Percentiles rank a stretch among this genome's conserved stretches.
Evolutionary conservation across 1,140 invertebrate genomes (phyloP).

Genomic region (Neocloeon triangulifer): DNA sequence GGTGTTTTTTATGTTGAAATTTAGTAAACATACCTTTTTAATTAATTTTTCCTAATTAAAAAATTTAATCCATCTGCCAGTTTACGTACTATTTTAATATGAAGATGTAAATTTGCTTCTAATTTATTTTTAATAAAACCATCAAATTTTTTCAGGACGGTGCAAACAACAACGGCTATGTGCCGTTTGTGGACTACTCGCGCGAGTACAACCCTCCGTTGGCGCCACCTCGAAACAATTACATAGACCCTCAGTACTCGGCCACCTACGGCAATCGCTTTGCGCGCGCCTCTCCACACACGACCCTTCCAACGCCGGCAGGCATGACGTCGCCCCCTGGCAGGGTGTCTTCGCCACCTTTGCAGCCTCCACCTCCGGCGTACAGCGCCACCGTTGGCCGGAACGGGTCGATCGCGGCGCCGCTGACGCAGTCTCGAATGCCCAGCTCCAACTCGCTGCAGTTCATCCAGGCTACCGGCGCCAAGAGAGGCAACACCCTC

Average conservation of each 20-base stretch:
- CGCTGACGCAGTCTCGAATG: conserved; percentile 23
- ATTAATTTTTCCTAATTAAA: too few species aligned
- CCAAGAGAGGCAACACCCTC: conserved; percentile 26
- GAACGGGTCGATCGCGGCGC: conserved; percentile 24
- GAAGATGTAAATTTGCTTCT: too few species aligned
- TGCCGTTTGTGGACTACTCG: conserved; percentile 67
- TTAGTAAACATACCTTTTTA: too few species aligned
- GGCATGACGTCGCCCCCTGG: conserved; percentile 5
- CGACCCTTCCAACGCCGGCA: conserved; percentile 10
- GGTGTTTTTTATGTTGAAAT: too few species aligned
- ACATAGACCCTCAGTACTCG: conserved; percentile 60
- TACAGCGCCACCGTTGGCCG: conserved; percentile 22
- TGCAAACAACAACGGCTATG: conserved; percentile 69
- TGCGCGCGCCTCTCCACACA: conserved; percentile 33
- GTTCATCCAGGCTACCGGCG: conserved; percentile 21
- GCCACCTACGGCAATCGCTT: conserved; percentile 78
- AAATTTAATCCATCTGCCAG: too few species aligned
- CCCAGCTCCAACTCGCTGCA: conserved; percentile 22
- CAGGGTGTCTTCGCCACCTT: conserved; percentile 6
- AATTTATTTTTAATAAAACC: too few species aligned
- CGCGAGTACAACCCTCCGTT: conserved; percentile 59
- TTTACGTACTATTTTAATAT: too few species aligned
- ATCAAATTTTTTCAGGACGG: conserved; percentile 38
- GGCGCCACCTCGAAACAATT: conserved; percentile 11
- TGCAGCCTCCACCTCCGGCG: conserved; percentile 3